Base-by-base conservation (phyloP, 2,113 vertebrate species). In the Rhagologus leucostigma region DNA sequence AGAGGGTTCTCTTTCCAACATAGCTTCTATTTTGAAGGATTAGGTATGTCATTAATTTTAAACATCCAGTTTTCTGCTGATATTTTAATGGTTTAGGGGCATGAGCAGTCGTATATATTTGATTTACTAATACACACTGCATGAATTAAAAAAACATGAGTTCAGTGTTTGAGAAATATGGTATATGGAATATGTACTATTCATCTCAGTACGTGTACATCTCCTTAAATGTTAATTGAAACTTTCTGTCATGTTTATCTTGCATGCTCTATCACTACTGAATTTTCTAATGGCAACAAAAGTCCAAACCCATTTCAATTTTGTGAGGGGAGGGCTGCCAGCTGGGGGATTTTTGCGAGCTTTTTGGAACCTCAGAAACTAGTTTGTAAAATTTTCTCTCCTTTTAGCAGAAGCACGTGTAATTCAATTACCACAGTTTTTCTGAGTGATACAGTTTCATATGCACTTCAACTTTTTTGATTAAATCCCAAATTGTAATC, bases 261-360 rank as follows among this genome's bases (percentile, higher is more conserved):
- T 74, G 37, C 7, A 33, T 65, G 11, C 6, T 74, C 9, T 52
- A 24, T 37, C 12, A 56, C 32, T 71, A n/a, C 7, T 64, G 24
- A 8, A 47, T 64, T 57, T 64, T 73, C 32, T 32, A 78, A n/a
- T 9, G 7, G 27, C 24, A 82, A 39, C 10, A 71, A 59, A 81
- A 77, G 49, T 30, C 22, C 3, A 3, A 89, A 62, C 3, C 2
- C 10, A 11, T 52, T 87, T 87, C 33, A 32, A 0, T 67, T 39
- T 50, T 17, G 5, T 16, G 12, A 42, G 5, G 2, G 3, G 21
- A n/a, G 1, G 3, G 1, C 4, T 68, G 14, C 11, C 4, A 7
- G 1, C 4, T 57, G 16, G 4, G 4, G 0, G 0, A 1, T 29
- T 80, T 59, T 52, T 56, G 3, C 7, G 22, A 46, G 30, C 11